Conservation (phyloP, 2,797 vertebrate species). For the Peromyscus nudipes region DNA sequence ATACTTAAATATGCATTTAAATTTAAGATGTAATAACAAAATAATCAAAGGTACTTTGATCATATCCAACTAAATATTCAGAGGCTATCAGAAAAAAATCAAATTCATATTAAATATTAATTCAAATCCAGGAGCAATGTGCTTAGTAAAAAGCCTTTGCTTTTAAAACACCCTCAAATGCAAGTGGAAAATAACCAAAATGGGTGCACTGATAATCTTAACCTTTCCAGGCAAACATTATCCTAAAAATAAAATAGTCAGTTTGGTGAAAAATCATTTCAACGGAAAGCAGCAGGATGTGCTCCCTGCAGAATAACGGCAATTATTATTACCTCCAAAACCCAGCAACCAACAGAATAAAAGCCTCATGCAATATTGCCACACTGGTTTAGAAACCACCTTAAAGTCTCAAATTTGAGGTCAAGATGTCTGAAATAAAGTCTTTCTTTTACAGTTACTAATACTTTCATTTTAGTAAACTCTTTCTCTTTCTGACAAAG, state of each 20-base stretch:
- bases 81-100: conserved; percentile 42
- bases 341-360: neutral
- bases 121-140: conserved; percentile 51
- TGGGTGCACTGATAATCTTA: conserved; percentile 46
- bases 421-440: neutral
- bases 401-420: conserved; percentile 39
- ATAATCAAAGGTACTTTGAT: conserved; percentile 36
- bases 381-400: conserved; percentile 15
- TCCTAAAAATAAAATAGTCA: conserved; percentile 58
- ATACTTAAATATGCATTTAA: conserved; percentile 2
- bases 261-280: conserved; percentile 60
- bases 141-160: conserved; percentile 24
- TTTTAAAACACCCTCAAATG: conserved; percentile 51
- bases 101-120: conserved; percentile 62
- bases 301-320: conserved; percentile 50
- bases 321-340: conserved; percentile 52
- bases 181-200: conserved; percentile 60
- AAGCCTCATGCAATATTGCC: neutral
- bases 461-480: conserved; percentile 25
- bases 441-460: neutral
- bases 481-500: neutral
- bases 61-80: conserved; percentile 52
- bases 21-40: conserved; percentile 39
- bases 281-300: conserved; percentile 8
- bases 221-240: conserved; percentile 52